phyloP scores from a whole-genome alignment of 2,888 invertebrate species.

The Muschampia plurimacula region DNA sequence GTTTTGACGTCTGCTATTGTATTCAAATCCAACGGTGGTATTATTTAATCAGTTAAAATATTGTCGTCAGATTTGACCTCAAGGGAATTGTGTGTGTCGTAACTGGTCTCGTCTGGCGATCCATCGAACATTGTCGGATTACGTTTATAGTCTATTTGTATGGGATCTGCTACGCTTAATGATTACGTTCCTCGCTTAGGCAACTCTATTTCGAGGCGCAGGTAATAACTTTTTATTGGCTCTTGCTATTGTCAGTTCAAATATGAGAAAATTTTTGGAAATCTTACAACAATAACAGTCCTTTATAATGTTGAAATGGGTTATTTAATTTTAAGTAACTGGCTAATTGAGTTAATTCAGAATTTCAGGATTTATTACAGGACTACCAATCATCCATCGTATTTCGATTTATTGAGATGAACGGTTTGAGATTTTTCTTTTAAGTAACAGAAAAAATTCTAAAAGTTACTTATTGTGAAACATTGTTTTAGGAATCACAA shows the following conservation, averaged over 20 bases:
- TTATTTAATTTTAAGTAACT: conserved; percentile 4
- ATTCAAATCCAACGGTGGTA: background rate
- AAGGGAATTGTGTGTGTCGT: conserved; percentile 56
- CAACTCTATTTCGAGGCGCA: conserved; percentile 63
- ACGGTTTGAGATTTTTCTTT: background rate
- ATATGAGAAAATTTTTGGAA: conserved; percentile 42
- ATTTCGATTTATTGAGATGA: background rate
- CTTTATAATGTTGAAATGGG: conserved; percentile 6
- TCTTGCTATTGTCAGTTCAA: conserved; percentile 45
- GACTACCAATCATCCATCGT: background rate
- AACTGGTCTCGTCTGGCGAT: conserved; percentile 58
- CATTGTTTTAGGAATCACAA: conserved; percentile 22
- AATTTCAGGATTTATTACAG: background rate
- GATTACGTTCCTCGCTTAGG: conserved; percentile 67
- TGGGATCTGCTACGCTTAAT: conserved; percentile 77
- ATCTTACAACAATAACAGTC: conserved; percentile 20
- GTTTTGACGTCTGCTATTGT: conserved; percentile 30
- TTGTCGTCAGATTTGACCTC: conserved; percentile 15
- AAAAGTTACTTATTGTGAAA: background rate
- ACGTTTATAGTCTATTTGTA: conserved; percentile 79
- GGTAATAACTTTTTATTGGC: conserved; percentile 62
- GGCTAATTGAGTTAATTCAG: conserved; percentile 35
- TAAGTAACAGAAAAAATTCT: background rate
- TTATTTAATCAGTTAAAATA: conserved; percentile 10
- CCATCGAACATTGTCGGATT: conserved; percentile 79